These are phyloP conservation scores for Perca fluviatilis DNA, from an alignment of 2,113 vertebrate genomes.

Conservation along the genomic window DNA sequence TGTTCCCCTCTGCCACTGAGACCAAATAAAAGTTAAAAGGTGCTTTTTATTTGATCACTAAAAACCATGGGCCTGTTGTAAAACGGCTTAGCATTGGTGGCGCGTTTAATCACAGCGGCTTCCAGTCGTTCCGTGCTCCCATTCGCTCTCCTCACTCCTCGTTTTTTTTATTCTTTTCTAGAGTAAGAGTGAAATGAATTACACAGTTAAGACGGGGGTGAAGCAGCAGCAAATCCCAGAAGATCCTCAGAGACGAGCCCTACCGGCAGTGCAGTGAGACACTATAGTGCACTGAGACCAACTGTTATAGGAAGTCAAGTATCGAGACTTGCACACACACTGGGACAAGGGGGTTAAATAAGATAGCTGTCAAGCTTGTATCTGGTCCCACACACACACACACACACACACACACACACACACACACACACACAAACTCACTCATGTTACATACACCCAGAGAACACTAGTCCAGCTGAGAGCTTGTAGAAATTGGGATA, in stretches of 20 bases:
- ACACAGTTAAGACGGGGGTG: constrained; percentile 8
- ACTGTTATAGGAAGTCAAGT: constrained; percentile 64
- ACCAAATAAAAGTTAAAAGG: constrained; percentile 85
- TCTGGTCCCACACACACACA: constrained; percentile 30
- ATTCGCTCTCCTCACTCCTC: constrained; percentile 2
- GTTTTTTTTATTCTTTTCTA: constrained; percentile 4
- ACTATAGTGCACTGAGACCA: constrained; percentile 43
- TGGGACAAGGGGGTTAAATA: constrained; percentile 67
- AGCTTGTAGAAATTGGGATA: constrained; percentile 78
- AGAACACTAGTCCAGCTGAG: constrained; percentile 64
- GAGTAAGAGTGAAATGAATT: constrained; percentile 41
- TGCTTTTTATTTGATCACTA: constrained; percentile 84
- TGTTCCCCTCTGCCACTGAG: constrained; percentile 63
- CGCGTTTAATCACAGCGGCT: constrained; percentile 52
- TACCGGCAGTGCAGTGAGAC: constrained; percentile 30
- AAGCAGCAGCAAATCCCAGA: constrained; percentile 11
- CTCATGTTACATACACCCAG: constrained; percentile 2
- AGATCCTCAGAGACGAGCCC: constrained; percentile 3
- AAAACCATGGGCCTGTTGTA: constrained; percentile 74
- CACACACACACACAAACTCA: constrained; percentile 18
- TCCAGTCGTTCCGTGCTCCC: constrained; percentile 1
- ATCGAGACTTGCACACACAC: constrained; percentile 37
- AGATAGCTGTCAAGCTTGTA: constrained; percentile 71
- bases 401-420: constrained; percentile 15
- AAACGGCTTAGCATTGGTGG: constrained; percentile 67